Evolutionary conservation across 2,888 invertebrate species (phyloP).

Genomic region (Hoplodrina ambigua): DNA sequence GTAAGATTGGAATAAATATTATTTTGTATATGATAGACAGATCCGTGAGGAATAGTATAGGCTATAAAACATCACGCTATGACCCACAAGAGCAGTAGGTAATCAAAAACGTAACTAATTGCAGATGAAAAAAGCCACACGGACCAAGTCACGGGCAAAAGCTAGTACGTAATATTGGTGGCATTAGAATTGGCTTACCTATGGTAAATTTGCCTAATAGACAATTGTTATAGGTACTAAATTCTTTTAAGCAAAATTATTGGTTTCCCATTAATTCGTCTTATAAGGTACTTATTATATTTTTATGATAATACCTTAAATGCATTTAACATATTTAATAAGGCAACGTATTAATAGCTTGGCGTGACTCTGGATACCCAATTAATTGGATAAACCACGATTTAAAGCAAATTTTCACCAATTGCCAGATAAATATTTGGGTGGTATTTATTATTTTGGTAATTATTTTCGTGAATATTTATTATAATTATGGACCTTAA

Average conservation of each 20-base stretch:
- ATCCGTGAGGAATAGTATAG: too few species aligned
- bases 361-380: slow-evolving; percentile 40
- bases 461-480: slow-evolving; percentile 1
- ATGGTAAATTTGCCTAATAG: background rate
- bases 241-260: background rate
- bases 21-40: too few species aligned
- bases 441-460: background rate
- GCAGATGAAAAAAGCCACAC: too few species aligned
- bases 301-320: background rate
- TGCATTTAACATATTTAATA: slow-evolving; percentile 2
- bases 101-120: too few species aligned
- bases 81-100: too few species aligned
- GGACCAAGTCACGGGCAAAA: too few species aligned
- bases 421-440: slow-evolving; percentile 22
- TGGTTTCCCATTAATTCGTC: background rate
- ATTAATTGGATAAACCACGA: slow-evolving; percentile 5
- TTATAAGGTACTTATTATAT: background rate
- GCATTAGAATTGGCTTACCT: background rate
- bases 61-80: too few species aligned
- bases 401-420: background rate
- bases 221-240: background rate
- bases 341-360: background rate
- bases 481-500: slow-evolving; percentile 3
- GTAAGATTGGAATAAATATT: too few species aligned
- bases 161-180: too few species aligned